A percentile compares a stretch with the other conserved stretches of the same genome.
phyloP scores from a whole-genome alignment of 2,888 invertebrate genomes.

The Shargacucullia verbasci region DNA sequence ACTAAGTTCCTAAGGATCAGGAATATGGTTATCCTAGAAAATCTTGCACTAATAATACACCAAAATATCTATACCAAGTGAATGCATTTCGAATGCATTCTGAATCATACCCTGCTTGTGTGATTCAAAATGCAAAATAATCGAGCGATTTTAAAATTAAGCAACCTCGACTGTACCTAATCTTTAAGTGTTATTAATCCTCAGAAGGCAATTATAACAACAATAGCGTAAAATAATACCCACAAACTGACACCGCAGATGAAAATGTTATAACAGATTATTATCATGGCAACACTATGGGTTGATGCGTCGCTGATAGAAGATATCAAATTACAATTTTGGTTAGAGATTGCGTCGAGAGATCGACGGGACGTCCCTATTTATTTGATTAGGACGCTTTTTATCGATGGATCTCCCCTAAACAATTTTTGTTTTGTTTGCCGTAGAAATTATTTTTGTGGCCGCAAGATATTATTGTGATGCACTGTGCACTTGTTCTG shows the following conservation, averaged over 20 bases:
- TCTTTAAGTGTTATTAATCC: constrained; percentile 7
- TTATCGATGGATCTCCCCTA: constrained; percentile 71
- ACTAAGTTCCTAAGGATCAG: no score
- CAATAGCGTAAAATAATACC: constrained; percentile 53
- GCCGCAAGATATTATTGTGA: constrained; percentile 46
- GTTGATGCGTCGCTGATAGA: constrained; percentile 64
- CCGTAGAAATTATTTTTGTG: constrained; percentile 60
- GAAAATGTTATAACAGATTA: constrained; percentile 66
- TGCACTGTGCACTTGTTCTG: constrained; percentile 11
- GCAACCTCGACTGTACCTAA: no score
- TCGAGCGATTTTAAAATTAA: no score
- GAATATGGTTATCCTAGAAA: no score
- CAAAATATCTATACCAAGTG: no score
- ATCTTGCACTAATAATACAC: no score
- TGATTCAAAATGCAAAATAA: no score
- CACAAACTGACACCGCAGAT: constrained; percentile 57
- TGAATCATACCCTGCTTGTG: no score
- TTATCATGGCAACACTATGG: constrained; percentile 60
- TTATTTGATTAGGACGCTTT: constrained; percentile 79
- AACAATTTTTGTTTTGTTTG: constrained; percentile 65
- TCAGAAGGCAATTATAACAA: constrained; percentile 37
- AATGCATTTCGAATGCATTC: no score
- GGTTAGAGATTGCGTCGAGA: constrained; percentile 77
- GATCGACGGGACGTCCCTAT: constrained; percentile 74
- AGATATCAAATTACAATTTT: constrained; percentile 85